Base-by-base conservation (phyloP, 2,888 invertebrate genomes). In the Drosophila tripunctata region DNA sequence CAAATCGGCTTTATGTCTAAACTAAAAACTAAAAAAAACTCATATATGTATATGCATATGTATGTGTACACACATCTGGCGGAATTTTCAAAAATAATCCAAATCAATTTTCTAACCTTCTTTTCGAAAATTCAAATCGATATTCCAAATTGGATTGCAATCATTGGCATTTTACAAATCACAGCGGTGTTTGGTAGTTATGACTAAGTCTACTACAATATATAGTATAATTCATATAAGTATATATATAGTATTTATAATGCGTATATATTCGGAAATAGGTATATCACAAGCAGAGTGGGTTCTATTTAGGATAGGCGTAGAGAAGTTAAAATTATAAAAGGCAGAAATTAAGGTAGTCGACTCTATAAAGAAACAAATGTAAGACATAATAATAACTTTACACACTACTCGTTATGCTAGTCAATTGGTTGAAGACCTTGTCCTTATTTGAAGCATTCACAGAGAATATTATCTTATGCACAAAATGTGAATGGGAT, bases 111-210 rank as follows among this genome's bases (percentile, higher is more conserved):
- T 77, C 68, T 78, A 70, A 86, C 78, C 81, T 80, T 71, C 64
- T 75, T 45, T 43, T 47, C 41, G 19, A 14, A 66, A n/a, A n/a
- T 27, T 10, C 27, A 27, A 27, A 27, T 27, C 27, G 10, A 27
- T 27, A 10, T 27, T 27, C 10, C 10, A 27, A 27, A 8, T 10
- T 27, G 41, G 30, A 48, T 63, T 57, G 79, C 21, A 72, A 60
- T 67, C 62, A 81, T 87, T 80, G 78, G 78, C 78, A 81, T 78
- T 61, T 65, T 14, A 63, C n/a, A 3, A 77, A 57, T 67, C 47
- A 75, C 69, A 75, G 10, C 66, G 87, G 88, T 85, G 87, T 51
- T 78, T 84, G 87, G 81, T 75, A 81, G 54, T 43, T 72, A 66
- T 63, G 68, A 12, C 40, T 61, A 47, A 38, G 21, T 33, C 8